phyloP scores from a whole-genome alignment of 2,113 vertebrate species.

The Sminthopsis crassicaudata region DNA sequence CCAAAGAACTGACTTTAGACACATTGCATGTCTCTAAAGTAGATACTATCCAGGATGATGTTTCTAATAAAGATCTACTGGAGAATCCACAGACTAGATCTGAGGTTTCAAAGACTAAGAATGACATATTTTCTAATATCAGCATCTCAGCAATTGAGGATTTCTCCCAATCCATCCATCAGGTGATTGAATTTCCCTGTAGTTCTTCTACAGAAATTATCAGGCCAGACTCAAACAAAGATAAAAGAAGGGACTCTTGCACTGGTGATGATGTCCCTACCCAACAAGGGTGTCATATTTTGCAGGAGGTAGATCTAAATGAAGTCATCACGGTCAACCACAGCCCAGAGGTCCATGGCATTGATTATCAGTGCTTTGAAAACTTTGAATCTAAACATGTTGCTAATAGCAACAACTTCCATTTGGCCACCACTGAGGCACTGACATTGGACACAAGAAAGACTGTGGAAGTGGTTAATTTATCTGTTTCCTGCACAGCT shows the following conservation, averaged over 20 bases:
- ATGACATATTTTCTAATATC: not conserved
- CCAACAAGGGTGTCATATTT: constrained; percentile 39
- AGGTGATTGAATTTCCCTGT: constrained; percentile 58
- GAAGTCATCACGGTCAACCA: constrained; percentile 56
- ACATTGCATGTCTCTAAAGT: constrained; percentile 26
- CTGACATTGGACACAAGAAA: constrained; percentile 91
- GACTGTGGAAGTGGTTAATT: constrained; percentile 93
- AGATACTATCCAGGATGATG: constrained; percentile 24
- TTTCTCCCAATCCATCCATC: constrained; percentile 24
- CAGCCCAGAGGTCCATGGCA: constrained; percentile 12
- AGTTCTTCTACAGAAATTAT: constrained; percentile 17
- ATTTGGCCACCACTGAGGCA: constrained; percentile 74
- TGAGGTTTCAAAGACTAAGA: not conserved
- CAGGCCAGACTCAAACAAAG: not conserved
- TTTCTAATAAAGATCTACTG: not conserved
- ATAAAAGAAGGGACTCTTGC: not conserved
- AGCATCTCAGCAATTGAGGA: constrained; percentile 31
- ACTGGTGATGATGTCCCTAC: fast-evolving
- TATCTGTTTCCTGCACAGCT: constrained; percentile 96
- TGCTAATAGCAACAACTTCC: constrained; percentile 66
- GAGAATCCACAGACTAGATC: not conserved
- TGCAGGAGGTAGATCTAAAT: constrained; percentile 72
- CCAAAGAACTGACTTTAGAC: constrained; percentile 68
- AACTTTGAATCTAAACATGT: constrained; percentile 67
- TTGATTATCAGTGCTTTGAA: constrained; percentile 52